Evolutionary conservation across 2,113 vertebrate genomes (phyloP).

Genomic region (Acanthisitta chloris): DNA sequence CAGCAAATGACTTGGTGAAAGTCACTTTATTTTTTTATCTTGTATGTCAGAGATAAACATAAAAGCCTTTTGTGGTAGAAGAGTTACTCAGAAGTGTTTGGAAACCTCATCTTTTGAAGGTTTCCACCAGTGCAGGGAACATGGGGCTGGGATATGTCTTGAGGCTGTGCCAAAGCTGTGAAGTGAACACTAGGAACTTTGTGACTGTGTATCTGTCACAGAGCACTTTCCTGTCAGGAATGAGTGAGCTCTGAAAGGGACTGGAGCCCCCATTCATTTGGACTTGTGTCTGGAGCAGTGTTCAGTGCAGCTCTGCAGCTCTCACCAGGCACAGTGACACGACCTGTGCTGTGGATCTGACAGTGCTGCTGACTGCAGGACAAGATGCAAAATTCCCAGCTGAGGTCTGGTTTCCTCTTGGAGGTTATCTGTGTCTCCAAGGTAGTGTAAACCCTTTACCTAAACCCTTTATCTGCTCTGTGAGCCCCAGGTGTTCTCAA

Average conservation of each 20-base stretch:
- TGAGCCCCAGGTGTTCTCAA: neutral
- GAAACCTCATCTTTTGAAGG: neutral
- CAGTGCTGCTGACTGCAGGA: neutral
- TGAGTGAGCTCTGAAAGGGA: neutral
- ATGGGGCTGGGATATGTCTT: neutral
- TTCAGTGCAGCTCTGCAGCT: neutral
- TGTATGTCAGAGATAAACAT: neutral
- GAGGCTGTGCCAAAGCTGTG: neutral
- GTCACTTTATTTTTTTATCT: neutral
- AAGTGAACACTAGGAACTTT: neutral
- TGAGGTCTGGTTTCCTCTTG: neutral
- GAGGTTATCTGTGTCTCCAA: neutral
- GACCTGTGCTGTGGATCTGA: neutral
- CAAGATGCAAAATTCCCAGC: neutral
- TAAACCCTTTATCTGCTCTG: neutral
- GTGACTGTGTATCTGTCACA: neutral
- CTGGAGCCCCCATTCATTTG: neutral
- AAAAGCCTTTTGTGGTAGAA: neutral
- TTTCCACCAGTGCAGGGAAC: neutral
- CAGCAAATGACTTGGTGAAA: neutral
- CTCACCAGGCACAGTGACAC: accelerated
- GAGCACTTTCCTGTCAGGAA: neutral
- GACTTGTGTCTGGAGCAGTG: accelerated
- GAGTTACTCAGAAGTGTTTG: neutral
- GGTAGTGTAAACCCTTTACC: no score